Base-by-base conservation (phyloP, 2,888 invertebrate genomes). In the Xanthia togata region DNA sequence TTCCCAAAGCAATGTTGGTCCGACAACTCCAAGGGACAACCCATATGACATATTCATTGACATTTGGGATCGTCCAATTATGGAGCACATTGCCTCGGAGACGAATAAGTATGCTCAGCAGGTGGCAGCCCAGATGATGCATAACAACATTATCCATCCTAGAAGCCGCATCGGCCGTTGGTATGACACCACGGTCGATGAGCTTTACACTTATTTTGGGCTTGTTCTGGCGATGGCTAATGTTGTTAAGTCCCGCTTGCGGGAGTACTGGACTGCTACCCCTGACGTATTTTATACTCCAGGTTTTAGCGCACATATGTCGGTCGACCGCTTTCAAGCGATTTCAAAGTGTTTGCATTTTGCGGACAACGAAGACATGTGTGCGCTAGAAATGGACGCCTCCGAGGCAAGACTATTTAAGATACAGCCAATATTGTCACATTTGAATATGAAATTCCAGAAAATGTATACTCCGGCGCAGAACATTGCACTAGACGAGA, bases 31-130 rank as follows among this genome's bases (percentile, higher is more conserved):
- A 23, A 31, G 31, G 12, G 74, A 6, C 65, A 76, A 84, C 41
- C 88, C 87, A 4, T 87, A 87, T 78, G 80, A 83, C 26, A 68
- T 77, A 50, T 89, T 87, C 63, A 53, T 76, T 78, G 73, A 57
- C 17, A 89, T 89, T 73, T 89, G 89, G 89, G 83, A 88, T 85
- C 78, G 73, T 9, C 53, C 78, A 23, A 74, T 88, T 44, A 89
- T 90, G 88, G 83, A 87, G 76, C 50, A 82, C 76, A 88, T 89
- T 50, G 87, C 63, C 23, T 35, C 35, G 62, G 88, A 88, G 60
- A 89, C 89, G 0, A 90, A 89, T 64, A 81, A 53, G 3, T 73
- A 73, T 31, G 65, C 72, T 65, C 72, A 72, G 55, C 41, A 53
- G 41, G 9, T 72, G 65, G 55, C n/a, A n/a, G 0, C 5, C 44